Evolutionary conservation across 2,797 vertebrate species (phyloP), one percentile per base, ranked within the genome.

Genomic region (Delichon dasypus): DNA sequence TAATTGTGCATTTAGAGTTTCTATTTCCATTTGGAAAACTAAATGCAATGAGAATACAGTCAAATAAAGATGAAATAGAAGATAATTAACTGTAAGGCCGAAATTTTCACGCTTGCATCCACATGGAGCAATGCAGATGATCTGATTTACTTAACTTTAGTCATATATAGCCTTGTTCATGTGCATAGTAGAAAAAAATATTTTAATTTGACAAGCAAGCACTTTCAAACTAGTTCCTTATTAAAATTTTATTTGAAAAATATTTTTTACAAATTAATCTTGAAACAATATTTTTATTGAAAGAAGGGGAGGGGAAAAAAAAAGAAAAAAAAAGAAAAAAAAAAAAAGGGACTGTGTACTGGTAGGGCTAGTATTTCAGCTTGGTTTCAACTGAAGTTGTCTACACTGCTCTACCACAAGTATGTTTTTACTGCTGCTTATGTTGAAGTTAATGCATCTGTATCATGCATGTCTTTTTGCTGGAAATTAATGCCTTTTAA

Each of bases 251-350:
- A 48, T 76, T 77, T 77, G 22, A 40, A 34, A 84, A 84, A 14
- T 20, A 67, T 26, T 60, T 75, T 75, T 53, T 12, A 4, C 4
- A 53, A 78, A 48, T 61, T 58, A 27, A 57, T 74, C 20, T 60
- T 64, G 13, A 67, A 82, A 5, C 13, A 38, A 3, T 68, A 11
- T 26, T 73, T 64, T 54, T 60, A 61, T 53, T 84, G 11, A 10
- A 53, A 83, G 5, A 9, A 38, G 8, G 4, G 32, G 60, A 12
- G 0, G 2, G 4, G 1, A 0, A 16, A 38, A 38, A 38, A 38
- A 38, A 38, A n/a, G n/a, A n/a, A n/a, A n/a, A n/a, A n/a, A n/a
- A n/a, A n/a, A 10, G n/a, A n/a, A n/a, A n/a, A n/a, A 11, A 38
- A 38, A 11, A 38, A 38, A 11, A 38, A n/a, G n/a, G n/a, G 38